Evolutionary conservation across 1,140 invertebrate genomes (phyloP).

Genomic region (Cydia fagiglandana): DNA sequence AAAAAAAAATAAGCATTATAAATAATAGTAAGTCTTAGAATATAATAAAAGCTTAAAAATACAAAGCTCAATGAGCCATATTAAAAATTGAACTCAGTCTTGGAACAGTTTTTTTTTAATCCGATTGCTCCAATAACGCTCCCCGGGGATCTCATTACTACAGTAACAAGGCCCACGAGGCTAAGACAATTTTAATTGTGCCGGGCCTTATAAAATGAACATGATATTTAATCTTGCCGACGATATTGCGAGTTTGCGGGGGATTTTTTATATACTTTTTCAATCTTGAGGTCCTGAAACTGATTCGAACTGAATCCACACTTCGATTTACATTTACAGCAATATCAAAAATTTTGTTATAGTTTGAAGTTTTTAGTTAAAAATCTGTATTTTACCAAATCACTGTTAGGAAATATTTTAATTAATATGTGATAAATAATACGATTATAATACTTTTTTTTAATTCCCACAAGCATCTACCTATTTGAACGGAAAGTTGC

Average conservation of each 20-base stretch:
- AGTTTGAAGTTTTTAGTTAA: no score
- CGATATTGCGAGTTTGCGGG: background rate
- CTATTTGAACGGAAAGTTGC: no score
- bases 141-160: background rate
- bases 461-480: no score
- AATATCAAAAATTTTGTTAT: no score
- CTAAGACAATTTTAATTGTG: constrained; percentile 17
- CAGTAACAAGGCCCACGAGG: background rate
- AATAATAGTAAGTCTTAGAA: background rate
- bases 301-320: no score
- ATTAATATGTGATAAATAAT: no score
- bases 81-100: constrained; percentile 1
- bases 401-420: no score
- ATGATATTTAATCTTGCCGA: constrained; percentile 9
- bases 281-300: background rate
- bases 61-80: background rate
- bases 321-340: no score
- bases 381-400: no score
- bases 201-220: background rate
- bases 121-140: background rate
- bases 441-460: no score
- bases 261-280: background rate
- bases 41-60: background rate
- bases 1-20: background rate
- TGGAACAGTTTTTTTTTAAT: background rate